Percentiles rank a stretch among this genome's conserved stretches.
Conservation (phyloP, 2,113 vertebrate species). For the Delphinus delphis region DNA sequence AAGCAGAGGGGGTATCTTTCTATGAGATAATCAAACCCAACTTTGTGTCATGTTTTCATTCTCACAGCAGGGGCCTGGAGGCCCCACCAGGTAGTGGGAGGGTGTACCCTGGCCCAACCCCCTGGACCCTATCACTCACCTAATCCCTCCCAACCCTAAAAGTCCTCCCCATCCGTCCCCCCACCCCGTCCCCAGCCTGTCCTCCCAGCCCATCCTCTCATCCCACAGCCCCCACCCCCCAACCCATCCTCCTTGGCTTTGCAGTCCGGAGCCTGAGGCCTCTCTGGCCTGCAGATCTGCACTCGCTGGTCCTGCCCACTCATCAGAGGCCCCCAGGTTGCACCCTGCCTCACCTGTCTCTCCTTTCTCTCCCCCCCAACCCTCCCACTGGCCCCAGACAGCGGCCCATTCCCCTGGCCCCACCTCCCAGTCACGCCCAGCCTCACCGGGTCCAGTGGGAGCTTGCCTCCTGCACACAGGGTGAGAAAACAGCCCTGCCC, state of each 20-base stretch:
- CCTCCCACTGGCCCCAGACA: background rate
- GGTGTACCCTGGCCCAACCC: background rate
- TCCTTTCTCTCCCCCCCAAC: background rate
- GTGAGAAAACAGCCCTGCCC: background rate
- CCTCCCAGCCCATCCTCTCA: background rate
- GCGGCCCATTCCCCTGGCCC: background rate
- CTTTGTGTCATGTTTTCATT: constrained; percentile 28
- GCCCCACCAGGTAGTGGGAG: background rate
- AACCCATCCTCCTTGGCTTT: background rate
- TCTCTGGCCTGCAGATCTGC: background rate
- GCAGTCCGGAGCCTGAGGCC: background rate
- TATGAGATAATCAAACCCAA: constrained; percentile 68
- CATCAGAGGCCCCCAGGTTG: background rate
- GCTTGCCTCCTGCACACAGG: background rate
- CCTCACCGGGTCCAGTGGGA: background rate
- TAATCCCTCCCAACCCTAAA: background rate
- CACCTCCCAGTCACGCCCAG: background rate
- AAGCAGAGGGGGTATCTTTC: constrained; percentile 68
- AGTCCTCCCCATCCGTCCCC: background rate
- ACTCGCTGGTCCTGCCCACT: background rate
- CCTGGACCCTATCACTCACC: background rate
- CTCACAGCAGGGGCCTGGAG: background rate
- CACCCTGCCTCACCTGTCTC: background rate
- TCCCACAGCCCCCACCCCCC: background rate
- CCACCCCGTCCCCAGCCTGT: background rate